phyloP scores from a whole-genome alignment of 2,797 vertebrate species.

The Enteromius fasciolatus region DNA sequence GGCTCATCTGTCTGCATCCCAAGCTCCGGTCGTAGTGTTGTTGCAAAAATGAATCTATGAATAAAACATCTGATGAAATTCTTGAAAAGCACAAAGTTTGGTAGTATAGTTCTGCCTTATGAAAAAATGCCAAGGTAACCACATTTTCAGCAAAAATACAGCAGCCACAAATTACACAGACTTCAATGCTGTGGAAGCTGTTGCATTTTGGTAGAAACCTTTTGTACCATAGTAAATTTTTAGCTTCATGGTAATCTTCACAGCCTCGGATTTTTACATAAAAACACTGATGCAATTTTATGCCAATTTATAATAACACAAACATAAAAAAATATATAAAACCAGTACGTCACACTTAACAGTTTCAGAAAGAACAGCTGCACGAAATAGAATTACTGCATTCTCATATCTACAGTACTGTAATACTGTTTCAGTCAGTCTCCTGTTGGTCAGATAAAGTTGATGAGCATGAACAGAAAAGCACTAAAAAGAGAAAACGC shows the following conservation, averaged over 20 bases:
- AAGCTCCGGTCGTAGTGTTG: not conserved
- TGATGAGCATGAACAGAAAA: not conserved
- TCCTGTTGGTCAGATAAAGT: not conserved
- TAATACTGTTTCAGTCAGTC: not conserved
- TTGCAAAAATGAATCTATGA: not conserved
- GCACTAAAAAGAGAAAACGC: not conserved
- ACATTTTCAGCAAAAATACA: not conserved
- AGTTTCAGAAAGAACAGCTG: not conserved
- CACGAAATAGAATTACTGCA: not conserved
- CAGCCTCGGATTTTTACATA: not conserved
- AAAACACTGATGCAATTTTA: not conserved
- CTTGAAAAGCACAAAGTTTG: not conserved
- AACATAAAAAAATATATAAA: not conserved
- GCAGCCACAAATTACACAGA: not conserved
- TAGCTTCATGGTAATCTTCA: not conserved
- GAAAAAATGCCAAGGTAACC: not conserved
- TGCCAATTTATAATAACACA: not conserved
- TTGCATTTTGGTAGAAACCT: not conserved
- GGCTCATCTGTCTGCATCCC: not conserved
- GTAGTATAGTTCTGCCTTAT: not conserved
- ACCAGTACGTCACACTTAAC: not conserved
- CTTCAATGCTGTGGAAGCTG: not conserved
- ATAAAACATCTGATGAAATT: not conserved
- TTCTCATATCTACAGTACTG: constrained; percentile 13
- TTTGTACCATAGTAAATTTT: not conserved